These are phyloP conservation scores for Cavia aperea DNA, from an alignment of 2,113 vertebrate species.

Conservation along the genomic window DNA sequence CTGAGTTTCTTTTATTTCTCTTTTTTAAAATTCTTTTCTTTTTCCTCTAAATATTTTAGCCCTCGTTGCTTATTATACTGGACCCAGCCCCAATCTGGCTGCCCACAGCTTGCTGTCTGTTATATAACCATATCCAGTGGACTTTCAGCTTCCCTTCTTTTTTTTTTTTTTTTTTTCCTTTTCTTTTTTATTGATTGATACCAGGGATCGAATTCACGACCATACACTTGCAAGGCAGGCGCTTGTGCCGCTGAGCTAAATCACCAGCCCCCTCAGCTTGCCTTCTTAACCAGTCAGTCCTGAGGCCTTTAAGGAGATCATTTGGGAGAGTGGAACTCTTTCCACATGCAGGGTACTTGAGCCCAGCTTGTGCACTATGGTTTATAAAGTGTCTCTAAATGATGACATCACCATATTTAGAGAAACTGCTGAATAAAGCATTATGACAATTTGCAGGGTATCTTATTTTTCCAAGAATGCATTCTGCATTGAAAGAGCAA, in stretches of 20 bases:
- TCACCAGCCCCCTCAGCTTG: not conserved
- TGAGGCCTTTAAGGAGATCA: not conserved
- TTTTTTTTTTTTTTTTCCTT: too few species aligned
- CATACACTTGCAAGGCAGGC: too few species aligned
- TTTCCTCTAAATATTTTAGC: not conserved
- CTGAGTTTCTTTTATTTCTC: fast-evolving
- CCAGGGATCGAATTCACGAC: too few species aligned
- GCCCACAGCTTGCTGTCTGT: not conserved
- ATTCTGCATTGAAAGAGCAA: constrained; percentile 18
- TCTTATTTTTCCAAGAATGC: constrained; percentile 13
- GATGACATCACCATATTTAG: not conserved
- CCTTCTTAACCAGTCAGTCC: not conserved
- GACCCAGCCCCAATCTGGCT: not conserved
- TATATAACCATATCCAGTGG: not conserved
- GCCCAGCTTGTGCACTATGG: not conserved
- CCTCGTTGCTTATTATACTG: not conserved
- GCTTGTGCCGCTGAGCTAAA: too few species aligned
- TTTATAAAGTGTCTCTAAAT: not conserved
- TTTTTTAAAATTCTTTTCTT: not conserved
- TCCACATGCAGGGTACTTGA: not conserved
- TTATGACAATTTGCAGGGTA: not conserved
- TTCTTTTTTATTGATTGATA: too few species aligned
- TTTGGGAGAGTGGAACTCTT: not conserved
- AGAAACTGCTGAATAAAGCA: not conserved
- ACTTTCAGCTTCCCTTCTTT: not conserved